A percentile compares a stretch with the other conserved stretches of the same genome.
Evolutionary conservation across 2,888 invertebrate genomes (phyloP).

Genomic region (Pyrgus malvae): DNA sequence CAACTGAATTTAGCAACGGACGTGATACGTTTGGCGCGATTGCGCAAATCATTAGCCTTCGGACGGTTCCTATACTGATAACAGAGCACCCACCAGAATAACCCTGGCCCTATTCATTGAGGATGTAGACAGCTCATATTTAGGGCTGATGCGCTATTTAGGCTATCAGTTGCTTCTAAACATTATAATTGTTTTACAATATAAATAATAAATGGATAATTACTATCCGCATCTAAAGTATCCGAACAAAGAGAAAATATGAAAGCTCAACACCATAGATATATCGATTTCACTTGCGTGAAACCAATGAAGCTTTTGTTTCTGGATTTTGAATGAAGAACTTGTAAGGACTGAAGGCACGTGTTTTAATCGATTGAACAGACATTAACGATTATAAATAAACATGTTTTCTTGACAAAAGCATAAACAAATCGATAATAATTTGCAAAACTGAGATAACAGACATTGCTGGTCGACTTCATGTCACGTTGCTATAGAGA

Average conservation of each 20-base stretch:
- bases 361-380: conserved; percentile 6
- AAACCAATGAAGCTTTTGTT: conserved; percentile 3
- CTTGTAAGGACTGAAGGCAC: background rate
- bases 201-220: background rate
- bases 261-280: conserved; percentile 3
- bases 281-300: conserved; percentile 5
- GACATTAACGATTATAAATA: background rate
- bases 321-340: conserved; percentile 2
- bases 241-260: background rate
- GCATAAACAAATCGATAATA: conserved; percentile 22
- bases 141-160: conserved; percentile 33
- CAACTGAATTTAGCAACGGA: conserved; percentile 65
- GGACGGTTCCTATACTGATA: conserved; percentile 72
- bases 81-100: conserved; percentile 58
- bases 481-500: conserved; percentile 16
- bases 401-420: conserved; percentile 17
- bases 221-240: too few relatives aligned
- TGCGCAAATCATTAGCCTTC: conserved; percentile 78
- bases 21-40: conserved; percentile 61
- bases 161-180: conserved; percentile 24
- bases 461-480: conserved; percentile 4
- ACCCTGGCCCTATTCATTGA: conserved; percentile 76
- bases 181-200: background rate
- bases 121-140: conserved; percentile 52
- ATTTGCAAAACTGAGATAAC: conserved; percentile 24